These are phyloP conservation scores for Globodera ellingtonae DNA, from an alignment of 1,140 invertebrate genomes.

Conservation along the genomic window DNA sequence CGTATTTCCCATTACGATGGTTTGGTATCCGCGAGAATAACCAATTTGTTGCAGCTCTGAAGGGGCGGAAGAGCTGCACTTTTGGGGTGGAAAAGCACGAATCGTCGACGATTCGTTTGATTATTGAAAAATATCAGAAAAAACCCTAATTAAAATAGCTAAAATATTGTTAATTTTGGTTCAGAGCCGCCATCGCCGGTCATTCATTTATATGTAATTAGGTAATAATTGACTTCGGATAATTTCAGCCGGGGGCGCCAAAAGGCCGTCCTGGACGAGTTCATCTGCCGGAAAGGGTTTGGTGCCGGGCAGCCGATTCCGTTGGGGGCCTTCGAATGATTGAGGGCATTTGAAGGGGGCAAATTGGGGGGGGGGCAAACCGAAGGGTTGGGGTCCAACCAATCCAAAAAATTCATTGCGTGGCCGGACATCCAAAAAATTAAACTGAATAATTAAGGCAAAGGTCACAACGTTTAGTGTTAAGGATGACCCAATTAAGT, in stretches of 20 bases:
- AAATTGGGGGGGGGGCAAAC: slow-evolving; percentile 5
- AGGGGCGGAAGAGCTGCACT: background rate
- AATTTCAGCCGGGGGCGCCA: slow-evolving; percentile 33
- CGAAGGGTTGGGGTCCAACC: slow-evolving; percentile 12
- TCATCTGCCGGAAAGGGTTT: slow-evolving; percentile 48
- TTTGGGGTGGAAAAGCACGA: background rate
- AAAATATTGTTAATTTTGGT: background rate
- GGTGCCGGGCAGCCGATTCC: slow-evolving; percentile 35
- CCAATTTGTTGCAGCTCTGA: slow-evolving; percentile 45
- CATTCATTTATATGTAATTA: slow-evolving; percentile 1
- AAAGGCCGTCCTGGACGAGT: slow-evolving; percentile 40
- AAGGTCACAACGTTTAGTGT: background rate
- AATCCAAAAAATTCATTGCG: slow-evolving; percentile 50
- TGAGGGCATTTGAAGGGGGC: background rate
- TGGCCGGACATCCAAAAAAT: slow-evolving; percentile 45
- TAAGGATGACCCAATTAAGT: slow-evolving; percentile 32
- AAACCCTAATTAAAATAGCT: too few relatives aligned
- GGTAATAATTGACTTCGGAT: slow-evolving; percentile 19
- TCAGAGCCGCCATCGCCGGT: background rate
- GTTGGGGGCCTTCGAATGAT: slow-evolving; percentile 7
- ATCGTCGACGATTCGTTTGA: background rate
- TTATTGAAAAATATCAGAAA: too few relatives aligned
- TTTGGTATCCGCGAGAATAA: slow-evolving; percentile 41
- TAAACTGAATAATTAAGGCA: slow-evolving; percentile 29
- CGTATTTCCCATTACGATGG: slow-evolving; percentile 48